A percentile compares a stretch with the other conserved stretches of the same genome.
Evolutionary conservation across 2,113 vertebrate species (phyloP).

Genomic region (Mustela nigripes): DNA sequence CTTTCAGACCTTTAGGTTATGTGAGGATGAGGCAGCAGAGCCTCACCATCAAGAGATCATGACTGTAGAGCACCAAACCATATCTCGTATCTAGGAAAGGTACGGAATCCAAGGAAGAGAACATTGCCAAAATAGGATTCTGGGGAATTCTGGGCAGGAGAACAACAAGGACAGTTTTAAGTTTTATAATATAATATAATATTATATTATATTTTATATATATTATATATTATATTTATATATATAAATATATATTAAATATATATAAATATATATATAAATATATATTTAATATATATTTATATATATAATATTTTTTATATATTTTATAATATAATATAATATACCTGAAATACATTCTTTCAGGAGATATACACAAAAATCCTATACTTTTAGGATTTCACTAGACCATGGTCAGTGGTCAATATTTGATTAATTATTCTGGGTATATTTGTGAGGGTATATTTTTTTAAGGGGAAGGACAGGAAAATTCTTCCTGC

Average conservation of each 20-base stretch:
- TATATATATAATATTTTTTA: no score
- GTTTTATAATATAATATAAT: not conserved
- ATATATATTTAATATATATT: no score
- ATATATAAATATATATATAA: no score
- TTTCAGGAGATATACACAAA: not conserved
- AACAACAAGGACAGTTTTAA: not conserved
- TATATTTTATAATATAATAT: no score
- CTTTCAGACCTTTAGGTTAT: not conserved
- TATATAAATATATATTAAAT: no score
- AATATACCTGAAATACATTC: not conserved
- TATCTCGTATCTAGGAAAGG: not conserved
- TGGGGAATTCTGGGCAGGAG: not conserved
- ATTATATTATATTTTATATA: no score
- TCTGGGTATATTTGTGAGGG: not conserved
- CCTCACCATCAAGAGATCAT: not conserved
- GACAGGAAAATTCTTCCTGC: not conserved
- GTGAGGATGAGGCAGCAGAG: not conserved
- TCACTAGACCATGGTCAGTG: not conserved
- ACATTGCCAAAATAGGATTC: not conserved
- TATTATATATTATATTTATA: no score
- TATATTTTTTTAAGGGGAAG: not conserved
- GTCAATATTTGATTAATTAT: not conserved
- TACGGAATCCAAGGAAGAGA: not conserved
- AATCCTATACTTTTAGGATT: not conserved
- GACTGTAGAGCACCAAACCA: fast-evolving